Conservation (phyloP, 1,140 invertebrate genomes). For the Drosophila setifemur region DNA sequence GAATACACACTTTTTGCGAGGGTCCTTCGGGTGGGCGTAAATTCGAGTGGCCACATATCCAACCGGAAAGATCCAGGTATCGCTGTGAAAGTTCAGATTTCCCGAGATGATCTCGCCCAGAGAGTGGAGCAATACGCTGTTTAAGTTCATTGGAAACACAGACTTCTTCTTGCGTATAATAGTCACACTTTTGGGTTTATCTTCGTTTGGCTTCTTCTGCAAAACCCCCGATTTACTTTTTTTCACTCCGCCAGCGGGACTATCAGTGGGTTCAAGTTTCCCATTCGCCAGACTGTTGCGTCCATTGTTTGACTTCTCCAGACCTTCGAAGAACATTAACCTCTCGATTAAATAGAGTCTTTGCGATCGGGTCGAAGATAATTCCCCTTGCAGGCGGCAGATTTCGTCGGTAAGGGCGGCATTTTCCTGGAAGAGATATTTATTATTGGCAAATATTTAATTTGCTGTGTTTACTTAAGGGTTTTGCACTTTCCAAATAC, state of each 20-base stretch:
- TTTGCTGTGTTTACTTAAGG: too few species aligned
- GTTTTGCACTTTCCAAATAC: too few species aligned
- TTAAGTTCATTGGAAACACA: constrained; percentile 89
- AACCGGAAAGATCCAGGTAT: constrained; percentile 90
- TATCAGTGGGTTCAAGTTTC: constrained; percentile 10
- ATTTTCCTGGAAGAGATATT: constrained; percentile 87
- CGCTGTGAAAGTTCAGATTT: constrained; percentile 87
- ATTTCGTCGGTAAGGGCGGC: constrained; percentile 91
- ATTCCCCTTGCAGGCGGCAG: constrained; percentile 88
- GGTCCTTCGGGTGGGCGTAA: constrained; percentile 89
- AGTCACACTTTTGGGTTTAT: constrained; percentile 30
- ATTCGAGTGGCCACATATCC: constrained; percentile 91
- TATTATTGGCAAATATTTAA: neutral
- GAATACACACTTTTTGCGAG: constrained; percentile 89
- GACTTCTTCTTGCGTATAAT: constrained; percentile 84
- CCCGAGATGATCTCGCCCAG: constrained; percentile 90
- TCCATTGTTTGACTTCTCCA: constrained; percentile 39
- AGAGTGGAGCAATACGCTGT: constrained; percentile 89
- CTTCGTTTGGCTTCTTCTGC: constrained; percentile 25
- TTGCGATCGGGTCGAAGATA: constrained; percentile 88
- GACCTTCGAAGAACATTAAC: constrained; percentile 85
- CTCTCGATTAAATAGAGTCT: constrained; percentile 87
- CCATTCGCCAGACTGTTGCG: constrained; percentile 30
- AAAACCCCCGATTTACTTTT: constrained; percentile 10
- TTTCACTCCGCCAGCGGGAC: neutral